Evolutionary conservation across 2,113 vertebrate genomes (phyloP), one percentile per base, ranked within the genome.

Genomic region (Erinaceus europaeus): DNA sequence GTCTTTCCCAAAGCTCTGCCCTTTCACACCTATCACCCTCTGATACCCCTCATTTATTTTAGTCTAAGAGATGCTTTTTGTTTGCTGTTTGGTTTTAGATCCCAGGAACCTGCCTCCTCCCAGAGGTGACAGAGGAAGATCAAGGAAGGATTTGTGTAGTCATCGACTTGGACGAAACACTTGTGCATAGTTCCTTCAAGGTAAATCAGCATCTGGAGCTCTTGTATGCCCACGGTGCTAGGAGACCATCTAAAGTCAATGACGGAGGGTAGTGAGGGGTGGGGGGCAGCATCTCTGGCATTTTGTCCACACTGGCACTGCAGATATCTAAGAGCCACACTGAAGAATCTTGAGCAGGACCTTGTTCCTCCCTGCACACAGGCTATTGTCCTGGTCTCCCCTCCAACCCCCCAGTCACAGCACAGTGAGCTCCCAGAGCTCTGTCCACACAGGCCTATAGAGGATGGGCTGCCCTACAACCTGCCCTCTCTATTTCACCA

Each of bases 181-280:
- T 99, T 88, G 98, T 99, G 93, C 98, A 99, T 96, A 99, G 98
- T 85, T 99, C 98, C 44, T 99, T 99, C 96, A 99, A 99, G 98
- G 98, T 99, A 96, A 87, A 15, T 13, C 6, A 2, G 2, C 5
- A 32, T 48, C 21, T 55, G 61, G 64, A 65, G 10, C 18, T 27
- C 53, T 36, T 62, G 15, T 29, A 18, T 57, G 9, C 44, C 67
- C 50, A 0, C 9, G 42, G 62, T 72, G 44, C 25, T 12, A 0
- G 3, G 17, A 78, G 25, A 20, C 7, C 11, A 23, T 50, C 75
- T 81, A 7, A 61, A 38, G n/a, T 3, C 34, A 13, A 9, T 15
- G 21, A 5, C 6, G 5, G 74, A 46, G 69, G 53, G 15, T 38
- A 48, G 4, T 11, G 1, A 14, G 11, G 23, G 14, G 29, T 23